Evolutionary conservation across 2,888 invertebrate genomes (phyloP).

Genomic region (Aphodius sticticus): DNA sequence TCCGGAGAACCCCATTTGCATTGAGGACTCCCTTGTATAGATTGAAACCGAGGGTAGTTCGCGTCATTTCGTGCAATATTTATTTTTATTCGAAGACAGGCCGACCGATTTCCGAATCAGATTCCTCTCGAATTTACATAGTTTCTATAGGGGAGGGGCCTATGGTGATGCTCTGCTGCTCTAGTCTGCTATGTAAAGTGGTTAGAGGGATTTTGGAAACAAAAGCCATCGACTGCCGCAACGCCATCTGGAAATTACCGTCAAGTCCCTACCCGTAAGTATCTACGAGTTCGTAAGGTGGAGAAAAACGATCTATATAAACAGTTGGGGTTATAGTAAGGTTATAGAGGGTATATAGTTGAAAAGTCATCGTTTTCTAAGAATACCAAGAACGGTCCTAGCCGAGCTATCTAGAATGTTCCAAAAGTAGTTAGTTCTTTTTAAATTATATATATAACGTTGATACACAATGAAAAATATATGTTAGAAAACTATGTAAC

Average conservation of each 20-base stretch:
- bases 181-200: neutral
- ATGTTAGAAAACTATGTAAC: no score
- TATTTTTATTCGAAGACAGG: neutral
- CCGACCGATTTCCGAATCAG: neutral
- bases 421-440: no score
- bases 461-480: no score
- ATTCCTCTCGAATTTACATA: neutral
- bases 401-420: neutral
- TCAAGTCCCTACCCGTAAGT: neutral
- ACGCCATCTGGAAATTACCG: neutral
- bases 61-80: neutral
- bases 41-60: neutral
- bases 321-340: neutral
- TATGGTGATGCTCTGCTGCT: neutral
- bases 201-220: neutral
- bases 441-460: no score
- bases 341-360: neutral
- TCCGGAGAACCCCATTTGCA: neutral
- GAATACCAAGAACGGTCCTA: neutral
- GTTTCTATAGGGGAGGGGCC: neutral
- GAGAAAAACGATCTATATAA: neutral
- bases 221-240: slow-evolving; percentile 4
- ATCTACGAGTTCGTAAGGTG: neutral
- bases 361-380: neutral
- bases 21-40: neutral